Conservation (phyloP, 2,888 invertebrate genomes). For the Cabera pusaria region DNA sequence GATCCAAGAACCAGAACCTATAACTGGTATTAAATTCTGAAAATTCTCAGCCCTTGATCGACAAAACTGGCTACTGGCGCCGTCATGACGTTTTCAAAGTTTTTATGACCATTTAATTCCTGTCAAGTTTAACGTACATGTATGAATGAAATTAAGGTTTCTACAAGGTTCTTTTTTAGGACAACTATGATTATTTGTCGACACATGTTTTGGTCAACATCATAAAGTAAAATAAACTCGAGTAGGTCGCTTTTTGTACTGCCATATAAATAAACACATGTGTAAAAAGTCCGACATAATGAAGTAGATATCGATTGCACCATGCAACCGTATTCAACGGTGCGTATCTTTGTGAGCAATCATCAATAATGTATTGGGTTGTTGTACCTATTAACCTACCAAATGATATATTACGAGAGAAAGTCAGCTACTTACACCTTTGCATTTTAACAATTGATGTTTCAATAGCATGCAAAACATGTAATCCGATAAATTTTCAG, state of each 20-base stretch:
- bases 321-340: constrained; percentile 33
- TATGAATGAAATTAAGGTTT: too few species aligned
- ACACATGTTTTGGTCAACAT: too few species aligned
- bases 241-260: too few species aligned
- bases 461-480: constrained; percentile 1
- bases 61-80: constrained; percentile 15
- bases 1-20: constrained; percentile 23
- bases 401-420: constrained; percentile 25
- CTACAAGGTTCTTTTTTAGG: too few species aligned
- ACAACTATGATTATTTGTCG: too few species aligned
- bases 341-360: constrained; percentile 40
- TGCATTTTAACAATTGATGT: constrained; percentile 12
- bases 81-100: constrained; percentile 4
- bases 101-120: constrained; percentile 14
- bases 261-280: too few species aligned
- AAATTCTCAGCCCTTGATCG: constrained; percentile 18
- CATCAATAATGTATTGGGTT: constrained; percentile 47
- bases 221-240: too few species aligned
- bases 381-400: constrained; percentile 33
- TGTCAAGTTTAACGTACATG: too few species aligned
- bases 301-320: constrained; percentile 42
- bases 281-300: neutral
- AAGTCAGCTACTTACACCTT: constrained; percentile 24
- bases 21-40: constrained; percentile 26
- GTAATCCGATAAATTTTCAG: neutral